These are phyloP conservation scores for Mnemiopsis leidyi DNA, from an alignment of 37 sponge, comb jelly and placozoan genomes.

Conservation along the genomic window DNA sequence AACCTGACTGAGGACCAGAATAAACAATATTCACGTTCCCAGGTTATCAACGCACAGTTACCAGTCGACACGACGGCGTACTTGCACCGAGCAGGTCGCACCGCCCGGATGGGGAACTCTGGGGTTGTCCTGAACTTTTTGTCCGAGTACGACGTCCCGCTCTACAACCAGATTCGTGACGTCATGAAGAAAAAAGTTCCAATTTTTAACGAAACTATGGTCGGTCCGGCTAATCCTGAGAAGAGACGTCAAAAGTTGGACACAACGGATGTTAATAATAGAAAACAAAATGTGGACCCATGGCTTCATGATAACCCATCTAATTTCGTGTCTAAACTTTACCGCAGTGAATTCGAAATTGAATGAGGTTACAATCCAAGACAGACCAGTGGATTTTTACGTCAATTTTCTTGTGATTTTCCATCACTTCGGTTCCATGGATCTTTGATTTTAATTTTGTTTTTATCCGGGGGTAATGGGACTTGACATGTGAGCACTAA, in stretches of 20 bases:
- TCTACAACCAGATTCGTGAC: neutral
- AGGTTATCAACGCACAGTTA: conserved; percentile 54
- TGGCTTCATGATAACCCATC: conserved; percentile 17
- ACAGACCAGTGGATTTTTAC: too few species aligned
- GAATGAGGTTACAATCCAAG: too few species aligned
- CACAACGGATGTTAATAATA: neutral
- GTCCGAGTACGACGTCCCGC: conserved; percentile 49
- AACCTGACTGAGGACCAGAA: too few species aligned
- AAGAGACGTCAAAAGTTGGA: neutral
- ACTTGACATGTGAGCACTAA: too few species aligned
- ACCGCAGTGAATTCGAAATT: conserved; percentile 48
- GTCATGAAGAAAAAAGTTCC: neutral
- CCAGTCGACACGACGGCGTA: conserved; percentile 34
- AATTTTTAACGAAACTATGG: conserved; percentile 3
- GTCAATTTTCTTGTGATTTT: too few species aligned
- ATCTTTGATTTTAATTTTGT: too few species aligned
- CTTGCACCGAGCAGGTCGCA: conserved; percentile 40
- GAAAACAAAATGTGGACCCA: neutral
- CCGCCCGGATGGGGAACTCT: conserved; percentile 43
- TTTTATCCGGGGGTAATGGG: too few species aligned
- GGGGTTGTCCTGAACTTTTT: conserved; percentile 34
- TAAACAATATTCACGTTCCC: too few species aligned
- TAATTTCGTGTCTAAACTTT: conserved; percentile 35
- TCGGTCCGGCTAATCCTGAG: neutral
- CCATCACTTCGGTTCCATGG: too few species aligned